Conservation (phyloP, 1,140 invertebrate species). For the Chrysoperla carnea region DNA sequence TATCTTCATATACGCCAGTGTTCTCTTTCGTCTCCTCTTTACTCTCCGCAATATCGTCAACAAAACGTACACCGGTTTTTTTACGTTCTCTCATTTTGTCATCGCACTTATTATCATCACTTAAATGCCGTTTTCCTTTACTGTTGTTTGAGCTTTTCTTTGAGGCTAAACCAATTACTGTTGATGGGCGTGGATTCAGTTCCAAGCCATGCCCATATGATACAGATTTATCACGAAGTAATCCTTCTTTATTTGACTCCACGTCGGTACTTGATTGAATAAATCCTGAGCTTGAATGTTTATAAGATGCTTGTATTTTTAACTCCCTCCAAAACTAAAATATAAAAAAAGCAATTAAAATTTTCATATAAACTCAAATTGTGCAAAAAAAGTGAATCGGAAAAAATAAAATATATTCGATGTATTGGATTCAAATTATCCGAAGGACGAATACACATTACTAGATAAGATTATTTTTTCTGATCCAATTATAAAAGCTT, state of each 20-base stretch:
- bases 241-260: conserved; percentile 21
- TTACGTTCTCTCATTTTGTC: conserved; percentile 1
- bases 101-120: not conserved
- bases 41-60: not conserved
- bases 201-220: conserved; percentile 54
- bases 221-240: conserved; percentile 40
- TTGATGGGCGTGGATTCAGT: conserved; percentile 41
- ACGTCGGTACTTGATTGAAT: conserved; percentile 12
- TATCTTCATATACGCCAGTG: not conserved
- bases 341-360: conserved; percentile 4
- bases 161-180: conserved; percentile 36
- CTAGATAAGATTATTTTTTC: too few species aligned
- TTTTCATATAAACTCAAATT: too few species aligned
- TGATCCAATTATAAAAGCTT: too few species aligned
- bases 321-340: conserved; percentile 47
- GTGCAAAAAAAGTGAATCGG: too few species aligned
- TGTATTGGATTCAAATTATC: too few species aligned
- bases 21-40: not conserved
- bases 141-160: conserved; percentile 1
- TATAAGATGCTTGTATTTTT: conserved; percentile 31
- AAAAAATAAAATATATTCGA: too few species aligned
- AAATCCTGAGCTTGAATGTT: conserved; percentile 24
- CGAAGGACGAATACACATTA: too few species aligned
- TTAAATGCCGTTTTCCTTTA: too few species aligned
- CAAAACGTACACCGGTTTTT: not conserved